Conservation (phyloP, 2,888 invertebrate genomes). For the Sceliomorpha sp. region DNA sequence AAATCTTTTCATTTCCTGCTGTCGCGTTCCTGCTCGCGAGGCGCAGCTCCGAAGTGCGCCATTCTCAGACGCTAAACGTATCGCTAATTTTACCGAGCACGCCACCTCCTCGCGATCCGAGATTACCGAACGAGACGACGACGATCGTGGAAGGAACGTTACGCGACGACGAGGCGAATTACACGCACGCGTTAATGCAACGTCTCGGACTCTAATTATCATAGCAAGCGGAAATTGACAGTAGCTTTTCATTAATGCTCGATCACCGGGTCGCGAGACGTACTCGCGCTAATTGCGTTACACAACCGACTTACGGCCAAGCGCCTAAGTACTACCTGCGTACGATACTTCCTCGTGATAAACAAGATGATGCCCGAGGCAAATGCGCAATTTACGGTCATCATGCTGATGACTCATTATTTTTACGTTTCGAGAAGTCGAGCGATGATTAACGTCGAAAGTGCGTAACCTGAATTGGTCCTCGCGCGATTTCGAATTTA, state of each 20-base stretch:
- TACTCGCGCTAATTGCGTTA: constrained; percentile 66
- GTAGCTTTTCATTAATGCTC: constrained; percentile 59
- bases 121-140: background rate
- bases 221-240: constrained; percentile 54
- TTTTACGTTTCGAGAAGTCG: no score
- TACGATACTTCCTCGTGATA: constrained; percentile 38
- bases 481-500: no score
- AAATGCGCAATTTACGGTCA: constrained; percentile 17
- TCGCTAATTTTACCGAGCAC: no score
- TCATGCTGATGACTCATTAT: background rate
- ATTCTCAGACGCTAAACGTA: no score
- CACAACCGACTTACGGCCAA: constrained; percentile 52
- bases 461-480: no score
- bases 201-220: constrained; percentile 49
- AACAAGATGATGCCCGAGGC: constrained; percentile 50
- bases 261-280: constrained; percentile 28
- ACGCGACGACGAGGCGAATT: constrained; percentile 50
- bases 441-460: no score
- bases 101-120: background rate
- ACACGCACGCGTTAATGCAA: constrained; percentile 47
- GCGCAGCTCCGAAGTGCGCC: no score
- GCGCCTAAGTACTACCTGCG: constrained; percentile 42
- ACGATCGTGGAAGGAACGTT: constrained; percentile 31
- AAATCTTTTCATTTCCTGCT: no score
- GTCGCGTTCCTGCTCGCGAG: no score